Evolutionary conservation across 2,888 invertebrate genomes (phyloP).

Genomic region (Trichopoda pennipes): DNA sequence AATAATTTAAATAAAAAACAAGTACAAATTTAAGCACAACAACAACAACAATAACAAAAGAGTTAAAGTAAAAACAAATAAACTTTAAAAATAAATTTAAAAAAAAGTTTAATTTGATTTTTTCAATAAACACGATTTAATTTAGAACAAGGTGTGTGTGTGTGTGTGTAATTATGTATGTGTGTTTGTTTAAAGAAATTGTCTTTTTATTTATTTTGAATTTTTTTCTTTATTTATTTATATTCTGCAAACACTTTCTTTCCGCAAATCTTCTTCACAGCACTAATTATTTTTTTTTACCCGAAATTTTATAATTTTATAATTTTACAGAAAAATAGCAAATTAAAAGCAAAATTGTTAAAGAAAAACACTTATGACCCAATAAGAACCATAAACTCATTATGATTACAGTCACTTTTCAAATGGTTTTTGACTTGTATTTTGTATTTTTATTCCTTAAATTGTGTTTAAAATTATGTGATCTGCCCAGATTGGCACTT

Average conservation of each 20-base stretch:
- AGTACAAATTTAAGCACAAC: slow-evolving; percentile 30
- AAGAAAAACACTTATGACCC: no score
- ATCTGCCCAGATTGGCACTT: no score
- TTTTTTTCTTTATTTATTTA: slow-evolving; percentile 37
- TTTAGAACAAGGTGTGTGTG: slow-evolving; percentile 61
- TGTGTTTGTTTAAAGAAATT: slow-evolving; percentile 13
- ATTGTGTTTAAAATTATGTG: no score
- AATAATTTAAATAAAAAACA: slow-evolving; percentile 51
- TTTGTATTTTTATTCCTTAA: no score
- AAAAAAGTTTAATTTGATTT: slow-evolving; percentile 10
- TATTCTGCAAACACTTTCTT: neutral
- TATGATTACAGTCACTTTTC: no score
- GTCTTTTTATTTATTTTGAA: slow-evolving; percentile 39
- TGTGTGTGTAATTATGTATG: slow-evolving; percentile 21
- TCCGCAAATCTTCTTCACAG: neutral
- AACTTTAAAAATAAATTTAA: slow-evolving; percentile 5
- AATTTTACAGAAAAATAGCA: no score
- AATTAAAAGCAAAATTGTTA: no score
- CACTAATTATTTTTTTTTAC: neutral
- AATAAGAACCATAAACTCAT: no score
- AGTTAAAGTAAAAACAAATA: slow-evolving; percentile 11
- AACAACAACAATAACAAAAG: slow-evolving; percentile 2
- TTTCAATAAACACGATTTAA: slow-evolving; percentile 43
- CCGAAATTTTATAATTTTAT: no score
- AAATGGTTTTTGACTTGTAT: no score